phyloP scores from a whole-genome alignment of 2,113 vertebrate species.

The Malurus alboscapulatus region DNA sequence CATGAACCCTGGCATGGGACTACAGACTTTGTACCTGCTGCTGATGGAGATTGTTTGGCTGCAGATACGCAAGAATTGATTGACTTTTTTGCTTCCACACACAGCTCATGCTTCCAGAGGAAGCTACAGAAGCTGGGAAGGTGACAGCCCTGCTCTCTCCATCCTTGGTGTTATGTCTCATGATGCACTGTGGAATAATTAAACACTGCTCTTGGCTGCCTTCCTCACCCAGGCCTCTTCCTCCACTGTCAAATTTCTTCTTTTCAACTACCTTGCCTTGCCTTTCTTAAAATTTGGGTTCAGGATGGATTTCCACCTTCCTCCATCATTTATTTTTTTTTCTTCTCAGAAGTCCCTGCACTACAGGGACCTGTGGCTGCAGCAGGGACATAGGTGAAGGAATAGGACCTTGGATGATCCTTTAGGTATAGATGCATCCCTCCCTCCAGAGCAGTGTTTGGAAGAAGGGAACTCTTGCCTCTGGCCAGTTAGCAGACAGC shows the following conservation, averaged over 20 bases:
- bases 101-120: not conserved
- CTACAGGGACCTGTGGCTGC: not conserved
- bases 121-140: not conserved
- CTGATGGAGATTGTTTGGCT: not conserved
- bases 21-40: not conserved
- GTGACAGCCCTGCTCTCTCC: not conserved
- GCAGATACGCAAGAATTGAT: not conserved
- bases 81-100: not conserved
- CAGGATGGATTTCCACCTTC: not conserved
- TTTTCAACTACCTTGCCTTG: not conserved
- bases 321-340: not conserved
- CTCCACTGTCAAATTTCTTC: not conserved
- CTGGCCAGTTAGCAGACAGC: not conserved
- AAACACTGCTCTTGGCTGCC: not conserved
- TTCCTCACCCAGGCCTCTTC: not conserved
- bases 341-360: not conserved
- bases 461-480: not conserved
- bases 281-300: not conserved
- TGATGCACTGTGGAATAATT: not conserved
- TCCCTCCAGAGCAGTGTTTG: not conserved
- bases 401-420: not conserved
- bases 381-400: not conserved
- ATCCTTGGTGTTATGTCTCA: not conserved
- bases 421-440: rapidly evolving
- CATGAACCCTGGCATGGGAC: not conserved